Conservation (phyloP, 2,888 invertebrate genomes). For the Odontomyia ornata region DNA sequence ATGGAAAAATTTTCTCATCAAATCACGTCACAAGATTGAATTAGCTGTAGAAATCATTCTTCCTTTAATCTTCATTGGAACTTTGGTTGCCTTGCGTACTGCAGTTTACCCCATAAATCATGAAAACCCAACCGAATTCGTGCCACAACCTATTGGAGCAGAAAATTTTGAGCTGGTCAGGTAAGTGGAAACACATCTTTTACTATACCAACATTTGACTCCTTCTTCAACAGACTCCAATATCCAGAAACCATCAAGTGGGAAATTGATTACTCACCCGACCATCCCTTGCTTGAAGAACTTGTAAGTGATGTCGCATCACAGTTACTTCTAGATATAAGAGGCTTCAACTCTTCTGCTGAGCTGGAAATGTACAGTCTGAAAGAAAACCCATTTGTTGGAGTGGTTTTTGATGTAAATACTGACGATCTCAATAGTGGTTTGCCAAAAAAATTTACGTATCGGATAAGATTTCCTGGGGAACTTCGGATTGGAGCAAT, state of each 20-base stretch:
- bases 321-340: background rate
- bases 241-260: background rate
- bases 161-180: conserved; percentile 45
- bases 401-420: conserved; percentile 48
- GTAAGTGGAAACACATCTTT: conserved; percentile 2
- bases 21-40: conserved; percentile 73
- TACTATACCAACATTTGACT: no score
- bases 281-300: conserved; percentile 33
- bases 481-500: conserved; percentile 63
- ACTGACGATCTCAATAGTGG: background rate
- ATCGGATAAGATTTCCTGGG: conserved; percentile 69
- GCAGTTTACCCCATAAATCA: conserved; percentile 67
- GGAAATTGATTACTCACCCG: conserved; percentile 48
- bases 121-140: conserved; percentile 54
- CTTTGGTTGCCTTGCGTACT: conserved; percentile 73
- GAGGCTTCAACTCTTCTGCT: conserved; percentile 19
- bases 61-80: conserved; percentile 70
- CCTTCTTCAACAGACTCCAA: background rate
- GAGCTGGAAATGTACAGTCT: conserved; percentile 41
- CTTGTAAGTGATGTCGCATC: conserved; percentile 30
- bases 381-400: conserved; percentile 41
- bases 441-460: conserved; percentile 63
- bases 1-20: conserved; percentile 83
- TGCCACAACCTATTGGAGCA: conserved; percentile 60
- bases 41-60: conserved; percentile 72